These are phyloP conservation scores for Diaperis boleti DNA, from an alignment of 2,888 invertebrate species.

Conservation along the genomic window DNA sequence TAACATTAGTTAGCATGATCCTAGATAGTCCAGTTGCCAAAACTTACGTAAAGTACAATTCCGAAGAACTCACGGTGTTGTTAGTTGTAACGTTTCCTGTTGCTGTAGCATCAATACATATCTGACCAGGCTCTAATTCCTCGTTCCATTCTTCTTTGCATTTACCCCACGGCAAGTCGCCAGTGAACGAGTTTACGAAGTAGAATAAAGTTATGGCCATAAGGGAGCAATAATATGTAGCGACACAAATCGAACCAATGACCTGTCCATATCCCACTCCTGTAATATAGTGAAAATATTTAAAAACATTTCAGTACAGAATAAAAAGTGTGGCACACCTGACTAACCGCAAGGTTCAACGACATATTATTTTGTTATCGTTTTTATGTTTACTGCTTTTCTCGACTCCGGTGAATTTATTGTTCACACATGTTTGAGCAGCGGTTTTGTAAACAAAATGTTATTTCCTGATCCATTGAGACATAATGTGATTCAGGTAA, in stretches of 20 bases:
- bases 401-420: too few relatives aligned
- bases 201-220: slow-evolving; percentile 82
- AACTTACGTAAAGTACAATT: slow-evolving; percentile 39
- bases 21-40: not conserved
- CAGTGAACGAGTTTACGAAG: slow-evolving; percentile 77
- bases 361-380: too few relatives aligned
- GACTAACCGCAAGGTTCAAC: too few relatives aligned
- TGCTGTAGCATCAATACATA: slow-evolving; percentile 14
- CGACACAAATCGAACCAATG: slow-evolving; percentile 73
- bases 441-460: too few relatives aligned
- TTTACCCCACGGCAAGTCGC: slow-evolving; percentile 79
- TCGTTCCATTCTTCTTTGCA: slow-evolving; percentile 66
- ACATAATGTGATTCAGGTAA: too few relatives aligned
- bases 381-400: too few relatives aligned
- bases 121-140: slow-evolving; percentile 7
- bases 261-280: slow-evolving; percentile 79
- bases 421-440: too few relatives aligned
- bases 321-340: too few relatives aligned
- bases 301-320: too few relatives aligned
- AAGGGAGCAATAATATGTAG: slow-evolving; percentile 82
- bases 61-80: slow-evolving; percentile 28
- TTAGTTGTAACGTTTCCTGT: slow-evolving; percentile 41
- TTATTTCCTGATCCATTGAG: too few relatives aligned
- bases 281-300: too few relatives aligned
- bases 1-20: not conserved